Conservation (phyloP, 2,888 invertebrate species). For the Phengaris alcon region DNA sequence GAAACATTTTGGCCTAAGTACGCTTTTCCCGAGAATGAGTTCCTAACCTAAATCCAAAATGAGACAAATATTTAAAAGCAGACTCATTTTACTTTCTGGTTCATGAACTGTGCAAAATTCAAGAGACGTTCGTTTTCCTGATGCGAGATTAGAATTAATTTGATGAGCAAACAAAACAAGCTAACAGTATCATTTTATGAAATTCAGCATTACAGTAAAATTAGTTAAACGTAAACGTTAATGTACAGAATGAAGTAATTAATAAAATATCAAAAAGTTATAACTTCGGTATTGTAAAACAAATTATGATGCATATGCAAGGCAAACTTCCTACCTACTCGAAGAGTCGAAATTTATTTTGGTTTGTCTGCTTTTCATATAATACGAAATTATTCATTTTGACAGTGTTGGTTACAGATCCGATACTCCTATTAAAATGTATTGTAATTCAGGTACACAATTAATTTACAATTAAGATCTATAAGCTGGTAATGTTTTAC, state of each 20-base stretch:
- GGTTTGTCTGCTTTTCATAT: neutral
- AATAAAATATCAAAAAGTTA: neutral
- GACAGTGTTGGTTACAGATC: neutral
- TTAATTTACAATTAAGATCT: neutral
- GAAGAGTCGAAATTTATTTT: neutral
- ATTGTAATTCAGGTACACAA: neutral
- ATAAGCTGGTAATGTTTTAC: neutral
- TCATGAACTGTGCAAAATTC: neutral
- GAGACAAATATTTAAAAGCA: neutral
- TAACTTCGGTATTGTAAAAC: neutral
- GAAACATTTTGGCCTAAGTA: neutral
- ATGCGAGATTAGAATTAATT: neutral
- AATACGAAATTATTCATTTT: neutral
- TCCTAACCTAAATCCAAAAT: neutral
- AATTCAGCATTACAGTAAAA: neutral
- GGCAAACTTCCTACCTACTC: neutral
- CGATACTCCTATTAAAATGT: neutral
- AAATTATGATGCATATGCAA: neutral
- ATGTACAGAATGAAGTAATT: neutral
- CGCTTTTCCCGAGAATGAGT: neutral
- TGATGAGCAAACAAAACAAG: neutral
- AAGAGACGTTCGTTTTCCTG: neutral
- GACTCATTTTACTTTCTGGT: neutral
- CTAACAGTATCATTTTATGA: neutral
- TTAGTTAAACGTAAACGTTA: neutral